phyloP scores from a whole-genome alignment of 2,113 vertebrate species.

The Donacobius atricapilla region DNA sequence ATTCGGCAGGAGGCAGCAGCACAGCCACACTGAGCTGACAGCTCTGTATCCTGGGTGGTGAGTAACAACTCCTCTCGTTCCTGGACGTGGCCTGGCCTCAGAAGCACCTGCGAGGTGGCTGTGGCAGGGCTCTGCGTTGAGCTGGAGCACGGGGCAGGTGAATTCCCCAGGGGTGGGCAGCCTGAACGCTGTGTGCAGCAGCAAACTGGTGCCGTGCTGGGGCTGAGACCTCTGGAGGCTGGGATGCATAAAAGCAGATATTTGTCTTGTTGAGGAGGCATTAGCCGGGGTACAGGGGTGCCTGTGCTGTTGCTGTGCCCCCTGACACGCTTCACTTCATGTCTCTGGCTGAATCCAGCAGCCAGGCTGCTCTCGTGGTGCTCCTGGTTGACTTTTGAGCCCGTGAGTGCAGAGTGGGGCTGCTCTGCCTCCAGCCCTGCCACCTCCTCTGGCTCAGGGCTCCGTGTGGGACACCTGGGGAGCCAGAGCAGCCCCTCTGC shows the following conservation, averaged over 20 bases:
- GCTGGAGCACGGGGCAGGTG: not conserved
- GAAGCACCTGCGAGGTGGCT: not conserved
- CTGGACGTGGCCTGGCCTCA: not conserved
- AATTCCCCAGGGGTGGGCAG: not conserved
- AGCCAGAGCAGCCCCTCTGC: not conserved
- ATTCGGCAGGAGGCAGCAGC: not conserved
- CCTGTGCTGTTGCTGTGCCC: not conserved
- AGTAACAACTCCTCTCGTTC: not conserved
- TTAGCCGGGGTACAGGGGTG: no score
- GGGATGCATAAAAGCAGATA: not conserved
- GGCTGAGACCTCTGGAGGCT: not conserved
- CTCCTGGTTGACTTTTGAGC: not conserved
- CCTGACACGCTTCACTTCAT: rapidly evolving
- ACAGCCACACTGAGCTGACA: not conserved
- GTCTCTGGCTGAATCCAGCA: not conserved
- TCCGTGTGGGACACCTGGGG: rapidly evolving
- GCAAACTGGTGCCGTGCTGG: not conserved
- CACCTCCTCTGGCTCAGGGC: rapidly evolving
- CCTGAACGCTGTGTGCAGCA: rapidly evolving
- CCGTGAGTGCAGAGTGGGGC: not conserved
- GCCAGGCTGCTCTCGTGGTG: not conserved
- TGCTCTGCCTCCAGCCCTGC: not conserved
- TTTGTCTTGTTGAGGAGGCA: no score
- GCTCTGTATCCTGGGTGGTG: not conserved
- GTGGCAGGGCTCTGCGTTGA: not conserved